Evolutionary conservation across 2,113 vertebrate genomes (phyloP).

Genomic region (Lynx canadensis): DNA sequence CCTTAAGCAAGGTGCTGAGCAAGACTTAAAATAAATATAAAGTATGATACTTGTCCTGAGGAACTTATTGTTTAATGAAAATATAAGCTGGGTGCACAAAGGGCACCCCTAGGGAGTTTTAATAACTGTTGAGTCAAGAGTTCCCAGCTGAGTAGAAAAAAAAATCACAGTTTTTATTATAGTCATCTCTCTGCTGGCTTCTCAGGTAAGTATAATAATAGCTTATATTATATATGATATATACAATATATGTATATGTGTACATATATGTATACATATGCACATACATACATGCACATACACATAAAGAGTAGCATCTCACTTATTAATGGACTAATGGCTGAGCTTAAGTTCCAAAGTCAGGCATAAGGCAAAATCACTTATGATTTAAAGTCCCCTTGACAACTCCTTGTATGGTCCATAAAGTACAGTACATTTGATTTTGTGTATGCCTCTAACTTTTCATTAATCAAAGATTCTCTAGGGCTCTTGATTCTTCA

Average conservation of each 20-base stretch:
- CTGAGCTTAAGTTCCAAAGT: not conserved
- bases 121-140: not conserved
- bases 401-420: not conserved
- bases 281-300: not conserved
- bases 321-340: not conserved
- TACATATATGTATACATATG: not conserved
- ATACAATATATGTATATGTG: not conserved
- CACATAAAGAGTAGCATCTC: not conserved
- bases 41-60: not conserved
- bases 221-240: not conserved
- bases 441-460: not conserved
- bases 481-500: not conserved
- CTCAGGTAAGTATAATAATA: not conserved
- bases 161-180: not conserved
- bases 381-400: not conserved
- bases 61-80: not conserved
- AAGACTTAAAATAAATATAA: not conserved
- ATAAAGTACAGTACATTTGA: not conserved
- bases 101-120: not conserved
- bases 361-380: not conserved
- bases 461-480: not conserved
- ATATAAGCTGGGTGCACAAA: not conserved
- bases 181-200: not conserved
- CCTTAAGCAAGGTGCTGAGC: not conserved
- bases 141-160: not conserved